Evolutionary conservation across 92 coral and sea anemone species (phyloP).

Genomic region (Epizoanthus illoricatus): DNA sequence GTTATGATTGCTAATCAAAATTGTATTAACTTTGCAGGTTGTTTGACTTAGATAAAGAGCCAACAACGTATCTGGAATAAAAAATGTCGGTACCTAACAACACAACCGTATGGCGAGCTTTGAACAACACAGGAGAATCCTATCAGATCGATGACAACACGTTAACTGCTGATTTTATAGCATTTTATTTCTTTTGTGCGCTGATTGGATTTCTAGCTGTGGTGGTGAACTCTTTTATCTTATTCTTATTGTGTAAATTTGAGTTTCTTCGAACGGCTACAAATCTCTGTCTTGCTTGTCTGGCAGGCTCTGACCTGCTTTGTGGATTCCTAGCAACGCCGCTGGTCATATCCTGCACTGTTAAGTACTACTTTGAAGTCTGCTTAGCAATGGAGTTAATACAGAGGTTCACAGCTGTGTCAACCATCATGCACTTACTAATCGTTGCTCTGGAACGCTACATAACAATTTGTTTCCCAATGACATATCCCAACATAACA

Average conservation of each 20-base stretch:
- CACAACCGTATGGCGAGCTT: too few species aligned
- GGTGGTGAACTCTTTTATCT: slow-evolving; percentile 2
- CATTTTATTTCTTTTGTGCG: slow-evolving; percentile 6
- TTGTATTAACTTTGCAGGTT: too few species aligned
- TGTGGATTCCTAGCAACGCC: slow-evolving; percentile 20
- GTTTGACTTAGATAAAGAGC: too few species aligned
- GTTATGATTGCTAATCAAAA: too few species aligned
- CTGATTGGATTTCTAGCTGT: slow-evolving; percentile 11
- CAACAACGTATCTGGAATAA: too few species aligned
- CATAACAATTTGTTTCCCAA: slow-evolving; percentile 12
- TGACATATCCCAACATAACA: neutral
- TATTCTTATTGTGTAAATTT: slow-evolving; percentile 2
- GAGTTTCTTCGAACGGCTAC: slow-evolving; percentile 30
- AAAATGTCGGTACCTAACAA: too few species aligned
- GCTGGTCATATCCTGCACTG: slow-evolving; percentile 23
- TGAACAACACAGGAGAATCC: too few species aligned
- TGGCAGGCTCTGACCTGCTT: slow-evolving; percentile 35
- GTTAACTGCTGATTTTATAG: slow-evolving; percentile 4
- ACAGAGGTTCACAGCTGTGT: slow-evolving; percentile 18
- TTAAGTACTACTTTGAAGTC: slow-evolving; percentile 9
- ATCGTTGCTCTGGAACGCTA: slow-evolving; percentile 31
- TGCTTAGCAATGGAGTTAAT: slow-evolving; percentile 27
- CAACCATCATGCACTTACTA: slow-evolving; percentile 27
- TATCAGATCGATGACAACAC: neutral
- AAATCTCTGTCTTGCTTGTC: slow-evolving; percentile 15